Conservation (phyloP, 2,888 invertebrate genomes). For the Argyresthia albistria region DNA sequence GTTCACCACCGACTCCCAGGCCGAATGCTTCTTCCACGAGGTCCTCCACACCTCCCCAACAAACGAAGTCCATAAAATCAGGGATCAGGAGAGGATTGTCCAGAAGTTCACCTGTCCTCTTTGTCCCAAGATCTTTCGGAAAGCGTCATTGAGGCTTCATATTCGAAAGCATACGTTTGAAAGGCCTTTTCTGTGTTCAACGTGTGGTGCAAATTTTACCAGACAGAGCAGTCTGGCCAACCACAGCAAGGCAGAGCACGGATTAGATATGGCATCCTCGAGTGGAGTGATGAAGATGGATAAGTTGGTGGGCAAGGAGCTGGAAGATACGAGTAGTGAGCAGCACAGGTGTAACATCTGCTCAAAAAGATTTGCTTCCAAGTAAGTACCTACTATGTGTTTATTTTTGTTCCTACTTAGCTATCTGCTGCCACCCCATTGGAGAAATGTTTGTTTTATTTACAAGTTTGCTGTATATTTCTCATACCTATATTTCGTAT, state of each 20-base stretch:
- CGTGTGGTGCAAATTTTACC: constrained; percentile 77
- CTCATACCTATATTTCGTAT: no score
- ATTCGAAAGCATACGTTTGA: constrained; percentile 83
- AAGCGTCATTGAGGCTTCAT: constrained; percentile 78
- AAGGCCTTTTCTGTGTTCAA: constrained; percentile 76
- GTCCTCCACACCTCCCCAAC: constrained; percentile 74
- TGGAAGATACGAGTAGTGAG: constrained; percentile 17
- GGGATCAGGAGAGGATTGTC: constrained; percentile 29
- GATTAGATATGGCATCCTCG: not conserved
- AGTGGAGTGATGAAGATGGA: not conserved
- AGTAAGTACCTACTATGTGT: constrained; percentile 29
- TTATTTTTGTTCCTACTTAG: not conserved
- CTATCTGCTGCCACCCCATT: no score
- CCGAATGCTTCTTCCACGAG: constrained; percentile 82
- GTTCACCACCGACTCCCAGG: constrained; percentile 75
- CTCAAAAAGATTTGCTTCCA: constrained; percentile 27
- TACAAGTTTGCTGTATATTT: no score
- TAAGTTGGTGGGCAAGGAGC: not conserved
- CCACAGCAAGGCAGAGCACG: constrained; percentile 72
- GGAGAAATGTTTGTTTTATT: no score
- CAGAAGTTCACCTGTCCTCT: constrained; percentile 77
- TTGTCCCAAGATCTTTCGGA: constrained; percentile 76
- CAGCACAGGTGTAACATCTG: constrained; percentile 21
- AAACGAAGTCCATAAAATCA: constrained; percentile 24
- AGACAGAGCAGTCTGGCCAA: constrained; percentile 76